Percentiles rank a stretch among this genome's conserved stretches.
Conservation (phyloP, 30 jellyfish, hydroid and myxozoan genomes). For the Aurelia aurita complex sp. Pacific region DNA sequence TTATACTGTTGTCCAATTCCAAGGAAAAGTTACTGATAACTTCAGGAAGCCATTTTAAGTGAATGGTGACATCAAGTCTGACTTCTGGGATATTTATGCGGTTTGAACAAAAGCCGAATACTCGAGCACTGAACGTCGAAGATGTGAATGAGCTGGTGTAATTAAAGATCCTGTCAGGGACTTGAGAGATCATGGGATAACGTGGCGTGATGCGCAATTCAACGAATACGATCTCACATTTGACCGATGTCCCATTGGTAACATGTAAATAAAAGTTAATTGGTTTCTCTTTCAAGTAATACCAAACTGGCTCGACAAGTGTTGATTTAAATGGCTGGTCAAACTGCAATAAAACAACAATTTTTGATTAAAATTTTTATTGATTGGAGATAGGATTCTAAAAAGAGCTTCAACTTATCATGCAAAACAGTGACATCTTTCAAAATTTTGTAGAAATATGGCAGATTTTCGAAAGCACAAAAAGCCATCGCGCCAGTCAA, state of each 20-base stretch:
- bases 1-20: conserved; percentile 12
- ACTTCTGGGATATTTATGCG: conserved; percentile 2
- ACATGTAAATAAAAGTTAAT: conserved; percentile 25
- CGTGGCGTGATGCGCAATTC: not conserved
- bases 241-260: conserved; percentile 39
- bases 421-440: too few relatives aligned
- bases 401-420: too few relatives aligned
- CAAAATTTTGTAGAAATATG: too few relatives aligned
- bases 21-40: conserved; percentile 33
- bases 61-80: not conserved
- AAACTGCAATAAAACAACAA: not conserved
- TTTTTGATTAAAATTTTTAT: too few relatives aligned
- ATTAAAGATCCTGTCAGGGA: conserved; percentile 3
- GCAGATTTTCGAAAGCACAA: too few relatives aligned
- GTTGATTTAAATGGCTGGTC: conserved; percentile 30
- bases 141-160: conserved; percentile 4
- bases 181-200: not conserved
- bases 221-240: not conserved
- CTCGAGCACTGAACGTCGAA: not conserved
- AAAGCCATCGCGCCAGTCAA: too few relatives aligned
- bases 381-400: too few relatives aligned
- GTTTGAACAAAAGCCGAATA: conserved; percentile 14
- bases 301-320: conserved; percentile 33
- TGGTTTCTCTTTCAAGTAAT: conserved; percentile 35
- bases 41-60: conserved; percentile 30